Percentiles rank a stretch among this genome's conserved stretches.
Evolutionary conservation across 2,113 vertebrate species (phyloP).

Genomic region (Tinamus guttatus): DNA sequence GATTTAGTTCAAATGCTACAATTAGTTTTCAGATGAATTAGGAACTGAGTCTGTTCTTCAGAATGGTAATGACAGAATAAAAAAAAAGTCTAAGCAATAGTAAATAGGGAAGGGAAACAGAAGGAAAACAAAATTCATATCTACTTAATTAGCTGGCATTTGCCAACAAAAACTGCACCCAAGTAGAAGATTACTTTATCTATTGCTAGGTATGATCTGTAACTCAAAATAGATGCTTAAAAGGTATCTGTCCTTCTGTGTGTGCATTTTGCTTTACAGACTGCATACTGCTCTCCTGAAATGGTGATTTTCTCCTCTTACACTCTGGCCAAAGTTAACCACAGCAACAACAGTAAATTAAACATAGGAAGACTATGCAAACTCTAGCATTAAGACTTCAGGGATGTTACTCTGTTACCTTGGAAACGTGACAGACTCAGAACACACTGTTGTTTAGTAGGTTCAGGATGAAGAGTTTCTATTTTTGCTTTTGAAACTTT

Average conservation of each 20-base stretch:
- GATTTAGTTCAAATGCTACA: neutral
- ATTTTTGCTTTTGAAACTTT: neutral
- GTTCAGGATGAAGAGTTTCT: neutral
- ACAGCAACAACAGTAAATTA: neutral
- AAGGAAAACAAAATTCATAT: neutral
- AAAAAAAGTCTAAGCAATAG: neutral
- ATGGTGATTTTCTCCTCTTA: neutral
- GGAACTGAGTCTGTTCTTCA: neutral
- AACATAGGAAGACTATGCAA: neutral
- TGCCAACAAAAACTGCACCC: neutral
- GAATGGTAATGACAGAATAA: neutral
- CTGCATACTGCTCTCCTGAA: neutral
- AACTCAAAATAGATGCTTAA: neutral
- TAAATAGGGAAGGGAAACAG: neutral
- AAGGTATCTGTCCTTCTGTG: neutral
- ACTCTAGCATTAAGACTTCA: neutral
- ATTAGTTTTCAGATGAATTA: neutral
- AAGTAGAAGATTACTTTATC: neutral
- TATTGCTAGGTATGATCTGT: neutral
- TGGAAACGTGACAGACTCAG: neutral
- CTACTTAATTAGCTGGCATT: neutral
- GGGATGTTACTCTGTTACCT: neutral
- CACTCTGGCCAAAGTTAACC: neutral
- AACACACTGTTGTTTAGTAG: neutral
- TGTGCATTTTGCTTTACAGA: rapidly evolving